Base-by-base conservation (phyloP, 2,797 vertebrate species). In the Salarias fasciatus region DNA sequence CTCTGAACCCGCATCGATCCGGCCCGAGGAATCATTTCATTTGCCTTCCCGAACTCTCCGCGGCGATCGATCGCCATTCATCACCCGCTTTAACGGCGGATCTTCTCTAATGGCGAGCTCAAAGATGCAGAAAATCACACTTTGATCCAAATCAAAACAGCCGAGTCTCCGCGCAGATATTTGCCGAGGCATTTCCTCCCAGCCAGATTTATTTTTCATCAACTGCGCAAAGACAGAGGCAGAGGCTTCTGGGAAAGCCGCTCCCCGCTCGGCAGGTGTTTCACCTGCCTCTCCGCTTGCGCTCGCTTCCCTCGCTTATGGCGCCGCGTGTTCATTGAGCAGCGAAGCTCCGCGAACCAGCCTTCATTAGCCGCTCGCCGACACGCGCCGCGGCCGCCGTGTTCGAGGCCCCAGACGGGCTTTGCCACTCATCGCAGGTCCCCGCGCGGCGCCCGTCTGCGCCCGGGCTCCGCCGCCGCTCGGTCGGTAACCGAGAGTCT, bases 91-190 rank as follows among this genome's bases (percentile, higher is more conserved):
- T 71, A 54, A 65, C 77, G 80, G 44, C 12, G 76, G 53, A 67
- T 37, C 52, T 77, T 75, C 69, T 73, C 79, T 75, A 72, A 86
- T 74, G 48, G 45, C 29, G 8, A 38, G 64, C 58, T 54, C 71
- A 63, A 63, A 72, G 71, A 87, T 72, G 83, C 79, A 75, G 84
- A 89, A 87, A 90, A 89, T 89, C 76, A 37, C 58, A 54, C 70
- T 83, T 77, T 81, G 79, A 86, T 84, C 67, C 28, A 15, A 14
- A 51, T 60, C 56, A 8, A 40, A 72, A 58, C 55, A 7, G 2
- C 52, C 5, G 29, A 53, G 50, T 70, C 33, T 18, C 38, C 28
- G 50, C 29, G 2, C n/a, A 1, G 59, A 28, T 2, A 43, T 72
- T 56, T 50, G 55, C 12, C 3, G 46, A 53, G 8, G 15, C 63